Evolutionary conservation across 53 echinoderm and acorn worm genomes (phyloP).

Genomic region (Echinometra lucunter): DNA sequence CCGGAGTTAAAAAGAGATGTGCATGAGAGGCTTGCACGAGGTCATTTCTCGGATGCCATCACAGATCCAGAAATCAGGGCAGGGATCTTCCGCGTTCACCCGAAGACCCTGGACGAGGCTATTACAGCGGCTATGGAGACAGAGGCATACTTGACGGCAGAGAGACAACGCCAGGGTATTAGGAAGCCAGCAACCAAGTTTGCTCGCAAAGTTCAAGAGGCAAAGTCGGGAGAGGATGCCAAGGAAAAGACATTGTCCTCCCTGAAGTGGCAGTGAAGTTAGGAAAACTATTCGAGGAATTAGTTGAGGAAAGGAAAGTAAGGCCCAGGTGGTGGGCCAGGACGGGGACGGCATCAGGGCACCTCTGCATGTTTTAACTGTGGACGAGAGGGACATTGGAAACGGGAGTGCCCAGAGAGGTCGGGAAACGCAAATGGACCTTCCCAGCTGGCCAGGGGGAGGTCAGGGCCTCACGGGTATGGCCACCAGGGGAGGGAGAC

Average conservation of each 20-base stretch:
- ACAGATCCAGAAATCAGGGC: neutral
- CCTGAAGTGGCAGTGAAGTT: neutral
- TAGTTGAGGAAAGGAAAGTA: neutral
- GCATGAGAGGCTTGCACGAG: constrained; percentile 13
- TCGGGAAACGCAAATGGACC: too few relatives aligned
- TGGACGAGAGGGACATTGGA: too few relatives aligned
- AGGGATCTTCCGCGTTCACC: neutral
- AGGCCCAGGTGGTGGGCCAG: neutral
- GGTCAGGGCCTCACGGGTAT: neutral
- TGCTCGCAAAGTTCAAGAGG: too few relatives aligned
- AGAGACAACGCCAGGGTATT: neutral
- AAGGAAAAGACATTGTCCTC: too few relatives aligned
- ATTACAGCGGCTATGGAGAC: constrained; percentile 20
- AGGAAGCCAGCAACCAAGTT: too few relatives aligned
- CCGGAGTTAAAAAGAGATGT: constrained; percentile 10
- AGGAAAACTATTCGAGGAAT: neutral
- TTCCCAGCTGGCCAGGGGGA: too few relatives aligned
- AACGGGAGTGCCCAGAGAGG: too few relatives aligned
- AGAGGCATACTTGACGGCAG: neutral
- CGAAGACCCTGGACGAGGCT: neutral
- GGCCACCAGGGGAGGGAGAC: too few relatives aligned
- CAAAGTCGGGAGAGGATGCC: too few relatives aligned
- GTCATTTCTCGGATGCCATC: constrained; percentile 24
- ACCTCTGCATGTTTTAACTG: neutral
- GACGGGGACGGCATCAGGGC: neutral